Percentiles rank a stretch among this genome's conserved stretches.
phyloP scores from a whole-genome alignment of 2,797 vertebrate genomes.

The Scarus forsteni region DNA sequence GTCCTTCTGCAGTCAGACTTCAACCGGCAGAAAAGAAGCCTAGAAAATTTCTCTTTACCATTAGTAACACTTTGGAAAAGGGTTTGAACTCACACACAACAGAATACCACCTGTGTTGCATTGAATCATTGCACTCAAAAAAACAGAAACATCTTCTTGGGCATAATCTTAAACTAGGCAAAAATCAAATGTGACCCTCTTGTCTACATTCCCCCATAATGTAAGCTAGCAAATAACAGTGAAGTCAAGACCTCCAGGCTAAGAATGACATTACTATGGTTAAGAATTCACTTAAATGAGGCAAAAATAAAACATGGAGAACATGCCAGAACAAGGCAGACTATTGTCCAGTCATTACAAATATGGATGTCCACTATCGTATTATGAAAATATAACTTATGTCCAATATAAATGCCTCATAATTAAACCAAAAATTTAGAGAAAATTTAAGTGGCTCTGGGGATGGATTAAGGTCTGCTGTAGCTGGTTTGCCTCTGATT shows the following conservation, averaged over 20 bases:
- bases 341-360: slow-evolving; percentile 1
- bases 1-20: slow-evolving; percentile 99
- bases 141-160: slow-evolving; percentile 62
- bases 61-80: slow-evolving; percentile 99
- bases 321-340: slow-evolving; percentile 16
- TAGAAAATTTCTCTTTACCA: slow-evolving; percentile 99
- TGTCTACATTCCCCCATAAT: slow-evolving; percentile 44
- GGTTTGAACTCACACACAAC: slow-evolving; percentile 99
- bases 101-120: slow-evolving; percentile 94
- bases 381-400: slow-evolving; percentile 41
- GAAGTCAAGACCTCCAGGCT: slow-evolving; percentile 47
- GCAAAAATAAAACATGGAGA: slow-evolving; percentile 4
- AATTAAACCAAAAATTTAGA: slow-evolving; percentile 14
- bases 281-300: slow-evolving; percentile 23
- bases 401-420: slow-evolving; percentile 6
- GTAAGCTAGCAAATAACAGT: slow-evolving; percentile 36
- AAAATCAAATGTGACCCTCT: slow-evolving; percentile 34
- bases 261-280: slow-evolving; percentile 20
- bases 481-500: slow-evolving; percentile 71
- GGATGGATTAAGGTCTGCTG: slow-evolving; percentile 52
- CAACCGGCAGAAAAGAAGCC: slow-evolving; percentile 99
- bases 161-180: slow-evolving; percentile 64
- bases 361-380: slow-evolving; percentile 54
- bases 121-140: slow-evolving; percentile 82
- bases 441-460: slow-evolving; percentile 35